Evolutionary conservation across 2,888 invertebrate species (phyloP), one percentile per base, ranked within the genome.

Genomic region (Euzophera pinguis): DNA sequence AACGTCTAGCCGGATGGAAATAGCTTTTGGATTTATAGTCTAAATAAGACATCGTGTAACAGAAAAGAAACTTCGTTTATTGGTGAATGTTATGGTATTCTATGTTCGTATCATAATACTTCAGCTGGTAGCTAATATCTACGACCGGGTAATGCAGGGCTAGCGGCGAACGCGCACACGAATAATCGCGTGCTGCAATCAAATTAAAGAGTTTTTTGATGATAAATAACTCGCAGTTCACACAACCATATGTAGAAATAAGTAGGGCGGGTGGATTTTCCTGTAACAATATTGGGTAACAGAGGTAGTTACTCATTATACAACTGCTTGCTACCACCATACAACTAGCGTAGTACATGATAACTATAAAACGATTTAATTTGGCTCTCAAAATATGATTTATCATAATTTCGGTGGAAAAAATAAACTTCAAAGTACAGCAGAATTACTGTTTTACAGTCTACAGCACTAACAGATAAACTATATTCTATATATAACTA

Each of bases 391-490:
- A 42, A 52, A 51, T 50, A 50, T 41, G 42, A 48, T 27, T 38
- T 45, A 45, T 42, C 13, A 16, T 32, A 32, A 45, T 45, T 53
- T 53, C 42, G 7, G 50, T 53, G 45, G 53, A 53, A 54, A 53
- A 47, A 34, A 47, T 43, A 45, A 39, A 27, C 22, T 27, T 22
- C 22, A 29, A 55, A 50, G 57, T 57, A 60, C 63, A 72, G 71
- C 69, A 67, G 69, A 77, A 69, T 68, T 77, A 86, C 87, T 88
- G 86, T 87, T 81, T 77, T 77, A 85, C 86, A 87, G 84, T 82
- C 81, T 82, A 86, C 72, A 69, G 74, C 68, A 74, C 79, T 84
- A 84, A 74, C 76, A 76, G 77, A 78, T 75, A 75, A 83, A 77
- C 75, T 81, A 81, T 79, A 78, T 62, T 75, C 81, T 88, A 87